A percentile compares a stretch with the other conserved stretches of the same genome.
These are phyloP conservation scores for Sesia apiformis DNA, from an alignment of 2,888 invertebrate genomes.

Conservation along the genomic window DNA sequence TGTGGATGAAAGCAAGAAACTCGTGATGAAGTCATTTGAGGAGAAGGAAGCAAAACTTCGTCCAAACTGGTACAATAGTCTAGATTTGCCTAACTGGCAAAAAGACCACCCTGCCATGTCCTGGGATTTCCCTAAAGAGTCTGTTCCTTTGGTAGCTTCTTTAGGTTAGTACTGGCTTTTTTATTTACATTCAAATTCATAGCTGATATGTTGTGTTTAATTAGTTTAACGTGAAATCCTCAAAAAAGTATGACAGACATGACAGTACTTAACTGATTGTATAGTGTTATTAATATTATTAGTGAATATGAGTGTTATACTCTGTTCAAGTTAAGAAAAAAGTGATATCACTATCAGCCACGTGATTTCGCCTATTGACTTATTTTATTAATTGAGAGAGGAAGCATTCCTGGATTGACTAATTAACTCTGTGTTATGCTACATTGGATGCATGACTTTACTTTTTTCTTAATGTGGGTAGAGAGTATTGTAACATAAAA, in stretches of 20 bases:
- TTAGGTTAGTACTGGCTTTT: constrained; percentile 31
- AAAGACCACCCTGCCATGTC: constrained; percentile 65
- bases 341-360: no score
- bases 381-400: no score
- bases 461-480: no score
- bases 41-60: constrained; percentile 53
- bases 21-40: constrained; percentile 64
- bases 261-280: no score
- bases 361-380: no score
- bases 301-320: no score
- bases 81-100: constrained; percentile 63
- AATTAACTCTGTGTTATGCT: no score
- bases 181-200: neutral
- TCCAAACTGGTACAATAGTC: constrained; percentile 55
- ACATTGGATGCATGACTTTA: no score
- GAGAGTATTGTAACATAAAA: no score
- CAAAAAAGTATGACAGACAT: neutral
- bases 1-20: constrained; percentile 67
- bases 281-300: no score
- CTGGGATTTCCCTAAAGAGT: constrained; percentile 69
- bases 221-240: neutral
- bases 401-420: no score
- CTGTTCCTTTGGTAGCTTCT: constrained; percentile 44
- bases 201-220: neutral
- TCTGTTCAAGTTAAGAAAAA: no score